Conservation (phyloP, 2,113 vertebrate genomes). For the Sceloporus undulatus region DNA sequence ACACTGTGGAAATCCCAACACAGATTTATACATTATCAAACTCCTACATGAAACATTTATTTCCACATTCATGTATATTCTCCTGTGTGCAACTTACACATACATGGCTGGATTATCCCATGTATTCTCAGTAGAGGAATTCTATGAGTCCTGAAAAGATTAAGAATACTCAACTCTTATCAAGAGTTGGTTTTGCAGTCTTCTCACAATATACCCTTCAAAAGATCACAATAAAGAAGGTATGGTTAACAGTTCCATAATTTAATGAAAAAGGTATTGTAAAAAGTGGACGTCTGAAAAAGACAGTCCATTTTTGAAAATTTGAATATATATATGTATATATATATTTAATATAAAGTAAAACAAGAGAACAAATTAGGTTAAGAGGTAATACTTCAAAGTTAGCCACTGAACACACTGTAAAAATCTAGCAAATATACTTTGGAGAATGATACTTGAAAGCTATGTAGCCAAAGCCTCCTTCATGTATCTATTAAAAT, state of each 20-base stretch:
- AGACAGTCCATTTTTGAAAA: conserved; percentile 82
- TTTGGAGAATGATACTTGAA: conserved; percentile 77
- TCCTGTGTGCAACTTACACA: neutral
- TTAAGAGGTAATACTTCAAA: conserved; percentile 86
- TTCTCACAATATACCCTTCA: conserved; percentile 59
- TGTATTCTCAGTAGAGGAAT: neutral
- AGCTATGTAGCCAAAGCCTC: conserved; percentile 78
- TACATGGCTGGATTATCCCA: neutral
- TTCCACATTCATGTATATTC: neutral
- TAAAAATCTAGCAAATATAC: conserved; percentile 81
- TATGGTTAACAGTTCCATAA: conserved; percentile 83
- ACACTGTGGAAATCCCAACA: neutral
- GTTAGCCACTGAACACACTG: conserved; percentile 76
- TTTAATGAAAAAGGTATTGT: conserved; percentile 89
- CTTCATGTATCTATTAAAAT: conserved; percentile 80
- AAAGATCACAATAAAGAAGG: conserved; percentile 76
- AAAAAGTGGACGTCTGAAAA: conserved; percentile 86
- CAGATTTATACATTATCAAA: neutral
- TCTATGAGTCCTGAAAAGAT: neutral
- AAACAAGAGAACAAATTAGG: conserved; percentile 77
- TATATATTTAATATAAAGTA: conserved; percentile 66
- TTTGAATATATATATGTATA: conserved; percentile 73
- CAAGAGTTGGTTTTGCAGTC: conserved; percentile 11
- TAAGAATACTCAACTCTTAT: neutral
- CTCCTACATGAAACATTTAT: neutral